Evolutionary conservation across 1,140 invertebrate species (phyloP).

Genomic region (Lerema accius): DNA sequence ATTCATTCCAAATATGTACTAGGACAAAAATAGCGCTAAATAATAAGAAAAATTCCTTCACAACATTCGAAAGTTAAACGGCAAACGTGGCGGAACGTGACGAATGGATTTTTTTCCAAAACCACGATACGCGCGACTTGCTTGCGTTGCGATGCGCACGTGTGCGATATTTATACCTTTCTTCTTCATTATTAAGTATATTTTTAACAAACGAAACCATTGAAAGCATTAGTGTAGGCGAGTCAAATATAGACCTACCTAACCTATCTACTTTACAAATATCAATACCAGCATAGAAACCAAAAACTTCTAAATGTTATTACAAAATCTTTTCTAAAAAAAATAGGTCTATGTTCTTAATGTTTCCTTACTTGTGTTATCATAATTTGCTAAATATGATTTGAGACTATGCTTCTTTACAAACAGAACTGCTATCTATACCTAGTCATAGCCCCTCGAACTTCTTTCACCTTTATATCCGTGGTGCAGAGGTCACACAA

Average conservation of each 20-base stretch:
- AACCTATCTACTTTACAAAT: too few species aligned
- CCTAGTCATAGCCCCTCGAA: too few species aligned
- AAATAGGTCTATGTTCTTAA: too few species aligned
- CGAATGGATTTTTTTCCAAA: constrained; percentile 48
- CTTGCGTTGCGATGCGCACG: constrained; percentile 28
- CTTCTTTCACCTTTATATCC: constrained; percentile 83
- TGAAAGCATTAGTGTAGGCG: not conserved
- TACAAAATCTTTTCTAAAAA: too few species aligned
- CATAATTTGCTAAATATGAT: too few species aligned
- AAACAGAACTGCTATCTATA: too few species aligned
- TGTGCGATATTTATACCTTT: constrained; percentile 16
- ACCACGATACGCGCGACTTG: constrained; percentile 39
- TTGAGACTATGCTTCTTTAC: too few species aligned
- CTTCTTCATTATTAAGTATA: constrained; percentile 1
- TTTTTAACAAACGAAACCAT: constrained; percentile 15
- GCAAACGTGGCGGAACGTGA: constrained; percentile 46
- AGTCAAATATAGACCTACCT: too few species aligned
- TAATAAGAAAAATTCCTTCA: constrained; percentile 26
- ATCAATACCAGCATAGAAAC: too few species aligned
- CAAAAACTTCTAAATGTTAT: too few species aligned
- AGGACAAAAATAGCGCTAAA: constrained; percentile 12
- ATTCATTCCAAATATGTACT: too few species aligned
- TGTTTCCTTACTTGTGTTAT: too few species aligned
- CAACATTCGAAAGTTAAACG: constrained; percentile 23
- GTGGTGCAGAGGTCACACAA: constrained; percentile 84